Base-by-base conservation (phyloP, 2,888 invertebrate species). In the Dryobotodes eremita region DNA sequence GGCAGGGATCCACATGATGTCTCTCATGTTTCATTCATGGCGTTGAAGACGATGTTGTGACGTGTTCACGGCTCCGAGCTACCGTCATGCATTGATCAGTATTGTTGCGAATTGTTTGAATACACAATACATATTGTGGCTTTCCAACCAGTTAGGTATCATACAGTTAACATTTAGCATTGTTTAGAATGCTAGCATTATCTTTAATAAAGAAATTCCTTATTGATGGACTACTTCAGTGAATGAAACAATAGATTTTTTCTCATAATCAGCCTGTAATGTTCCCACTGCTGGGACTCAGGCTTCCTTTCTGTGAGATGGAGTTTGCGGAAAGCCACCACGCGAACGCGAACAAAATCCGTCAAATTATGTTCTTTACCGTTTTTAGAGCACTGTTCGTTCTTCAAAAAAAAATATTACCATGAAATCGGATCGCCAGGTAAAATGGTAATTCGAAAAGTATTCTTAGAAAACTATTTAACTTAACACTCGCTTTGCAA, bases 1-100 rank as follows among this genome's bases (percentile, higher is more conserved):
- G 92, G 79, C 79, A 84, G 75, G 91, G 91, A 91, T 91, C 91
- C 92, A 90, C 89, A 90, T 92, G 92, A 95, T 93, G 92, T 90
- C 88, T 82, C 90, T 86, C 89, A 95, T 96, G 95, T 95, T 94
- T 95, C 95, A 96, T 96, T 96, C 95, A 96, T 93, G 88, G 88
- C 88, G 87, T 89, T 91, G 90, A 93, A 94, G 93, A 94, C 94
- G 94, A 93, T 91, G 91, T 88, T 91, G 92, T 91, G 94, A 94
- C 92, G 92, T 91, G 93, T 92, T 92, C 92, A 90, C 89, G 86
- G 86, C 90, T 91, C 90, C 83, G 88, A 92, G 91, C 91, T 91
- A 90, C 91, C 91, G 91, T 93, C 93, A 93, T 94, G 92, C 93
- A 94, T 95, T 94, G 94, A 95, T 93, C 93, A 92, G 83, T 88